A percentile compares a stretch with the other conserved stretches of the same genome.
These are phyloP conservation scores for Rhadina sibilatrix DNA, from an alignment of 2,113 vertebrate species.

Conservation along the genomic window DNA sequence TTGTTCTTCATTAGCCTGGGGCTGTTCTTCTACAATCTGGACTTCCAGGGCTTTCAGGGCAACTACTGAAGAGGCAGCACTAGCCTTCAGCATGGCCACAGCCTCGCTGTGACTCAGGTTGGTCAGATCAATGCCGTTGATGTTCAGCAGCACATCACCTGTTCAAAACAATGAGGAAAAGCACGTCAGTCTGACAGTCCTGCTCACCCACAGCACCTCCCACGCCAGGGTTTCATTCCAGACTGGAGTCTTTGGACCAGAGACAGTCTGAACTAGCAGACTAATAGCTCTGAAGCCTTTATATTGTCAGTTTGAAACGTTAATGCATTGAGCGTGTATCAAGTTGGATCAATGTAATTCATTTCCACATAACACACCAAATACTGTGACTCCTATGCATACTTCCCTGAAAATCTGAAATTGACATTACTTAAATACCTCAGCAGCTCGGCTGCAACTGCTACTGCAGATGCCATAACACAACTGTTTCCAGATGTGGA, in stretches of 20 bases:
- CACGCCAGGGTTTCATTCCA: not conserved
- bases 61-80: slow-evolving; percentile 87
- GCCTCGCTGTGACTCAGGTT: slow-evolving; percentile 94
- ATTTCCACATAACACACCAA: not conserved
- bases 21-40: slow-evolving; percentile 83
- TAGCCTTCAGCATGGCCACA: slow-evolving; percentile 93
- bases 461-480: not conserved
- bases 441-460: not conserved
- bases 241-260: not conserved
- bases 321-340: not conserved
- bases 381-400: not conserved
- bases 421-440: not conserved
- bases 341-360: not conserved
- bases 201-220: not conserved
- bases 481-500: not conserved
- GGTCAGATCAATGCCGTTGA: slow-evolving; percentile 94
- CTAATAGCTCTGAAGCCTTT: not conserved
- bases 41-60: slow-evolving; percentile 90
- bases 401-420: not conserved
- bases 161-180: not conserved
- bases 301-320: not conserved
- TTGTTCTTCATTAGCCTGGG: slow-evolving; percentile 78
- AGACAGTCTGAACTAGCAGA: not conserved
- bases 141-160: slow-evolving; percentile 94
- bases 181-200: not conserved